Evolutionary conservation across 2,888 invertebrate species (phyloP), one percentile per base, ranked within the genome.

Genomic region (Stenurella melanura): DNA sequence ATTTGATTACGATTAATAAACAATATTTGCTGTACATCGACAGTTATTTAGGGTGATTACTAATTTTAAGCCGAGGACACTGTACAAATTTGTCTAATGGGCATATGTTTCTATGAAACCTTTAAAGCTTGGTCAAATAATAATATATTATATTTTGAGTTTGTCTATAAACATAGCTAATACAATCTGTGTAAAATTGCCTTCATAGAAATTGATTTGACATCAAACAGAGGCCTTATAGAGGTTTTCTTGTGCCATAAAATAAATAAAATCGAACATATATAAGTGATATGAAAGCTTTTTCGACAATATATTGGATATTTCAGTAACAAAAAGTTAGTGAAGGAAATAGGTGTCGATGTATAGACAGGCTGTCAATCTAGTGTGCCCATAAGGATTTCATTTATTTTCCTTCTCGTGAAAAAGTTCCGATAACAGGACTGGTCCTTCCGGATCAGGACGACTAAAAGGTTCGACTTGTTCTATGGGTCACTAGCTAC

Each of bases 311-410:
- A 78, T 80, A 80, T 80, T 76, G 73, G 78, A 74, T 78, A 61
- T 79, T 78, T 78, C 75, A 71, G 76, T 73, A 76, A 75, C 73
- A 72, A 75, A 68, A 77, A 77, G 74, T 78, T 73, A 69, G 73
- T 58, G 73, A 73, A 76, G 77, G 80, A 79, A 81, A 79, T 80
- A 75, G 81, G 78, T 81, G 82, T 80, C 80, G 78, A 81, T 77
- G 79, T 76, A 77, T 73, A 79, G 83, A 83, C 83, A 81, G 82
- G 83, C 84, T 83, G 85, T 85, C 85, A 85, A 76, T 82, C 81
- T 79, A 84, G 85, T 86, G 85, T 85, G 79, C 79, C 83, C 82
- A 78, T 82, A 84, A 83, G 83, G 85, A 83, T 85, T 85, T 85
- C 85, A 85, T 86, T 86, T 86, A 85, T 85, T 85, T 85, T 82